phyloP scores from a whole-genome alignment of 2,888 invertebrate species.

The Drosophila anomalipes region DNA sequence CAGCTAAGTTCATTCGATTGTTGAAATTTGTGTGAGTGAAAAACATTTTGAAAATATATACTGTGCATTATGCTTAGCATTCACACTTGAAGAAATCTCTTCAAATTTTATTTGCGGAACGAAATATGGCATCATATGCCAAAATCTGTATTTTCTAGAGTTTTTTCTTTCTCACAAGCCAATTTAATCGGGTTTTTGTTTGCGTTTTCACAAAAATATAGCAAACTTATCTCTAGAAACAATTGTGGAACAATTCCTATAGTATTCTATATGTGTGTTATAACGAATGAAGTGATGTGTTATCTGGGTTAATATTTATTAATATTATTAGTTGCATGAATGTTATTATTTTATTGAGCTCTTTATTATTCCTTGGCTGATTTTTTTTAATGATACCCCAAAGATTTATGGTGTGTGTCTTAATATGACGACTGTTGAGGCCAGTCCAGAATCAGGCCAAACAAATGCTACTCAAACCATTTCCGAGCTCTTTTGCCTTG shows the following conservation, averaged over 20 bases:
- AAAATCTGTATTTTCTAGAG: neutral
- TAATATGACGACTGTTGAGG: too few species aligned
- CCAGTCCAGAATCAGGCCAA: too few species aligned
- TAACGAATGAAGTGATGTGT: neutral
- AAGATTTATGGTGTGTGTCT: too few species aligned
- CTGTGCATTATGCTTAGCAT: conserved; percentile 36
- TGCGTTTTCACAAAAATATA: neutral
- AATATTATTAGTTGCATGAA: neutral
- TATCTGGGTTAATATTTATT: neutral
- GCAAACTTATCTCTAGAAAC: neutral
- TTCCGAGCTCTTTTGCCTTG: too few species aligned
- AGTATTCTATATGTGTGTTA: neutral
- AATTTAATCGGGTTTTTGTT: neutral
- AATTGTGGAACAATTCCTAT: neutral
- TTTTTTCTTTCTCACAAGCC: neutral
- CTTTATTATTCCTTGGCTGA: too few species aligned
- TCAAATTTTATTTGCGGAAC: neutral
- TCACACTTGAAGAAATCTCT: conserved; percentile 18
- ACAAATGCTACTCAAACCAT: too few species aligned
- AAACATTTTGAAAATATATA: conserved; percentile 45
- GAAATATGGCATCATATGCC: neutral
- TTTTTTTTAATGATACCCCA: too few species aligned
- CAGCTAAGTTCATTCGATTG: conserved; percentile 65
- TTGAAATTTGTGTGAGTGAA: conserved; percentile 48
- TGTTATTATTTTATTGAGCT: neutral